Percentiles rank a stretch among this genome's conserved stretches.
phyloP scores from a whole-genome alignment of 35 echinoderm and acorn worm species.

The Ophiothrix spiculata region DNA sequence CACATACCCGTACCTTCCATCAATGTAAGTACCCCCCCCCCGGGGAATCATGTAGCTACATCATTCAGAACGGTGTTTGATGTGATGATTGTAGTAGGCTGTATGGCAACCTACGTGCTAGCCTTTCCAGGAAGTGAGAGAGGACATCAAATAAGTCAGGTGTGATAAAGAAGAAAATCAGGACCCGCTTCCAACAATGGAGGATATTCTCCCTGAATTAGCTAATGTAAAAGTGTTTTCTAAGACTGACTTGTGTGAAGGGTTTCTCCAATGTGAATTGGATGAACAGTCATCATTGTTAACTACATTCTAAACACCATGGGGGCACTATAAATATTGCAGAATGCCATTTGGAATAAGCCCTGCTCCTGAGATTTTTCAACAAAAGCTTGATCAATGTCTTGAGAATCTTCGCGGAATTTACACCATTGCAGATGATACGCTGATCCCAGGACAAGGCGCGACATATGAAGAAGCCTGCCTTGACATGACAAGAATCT shows the following conservation, averaged over 20 bases:
- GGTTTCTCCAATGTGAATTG: conserved; percentile 52
- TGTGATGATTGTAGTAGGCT: too few species aligned
- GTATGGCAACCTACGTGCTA: too few species aligned
- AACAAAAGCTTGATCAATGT: conserved; percentile 45
- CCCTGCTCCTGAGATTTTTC: conserved; percentile 44
- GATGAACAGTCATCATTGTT: conserved; percentile 23
- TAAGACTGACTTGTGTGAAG: conserved; percentile 43
- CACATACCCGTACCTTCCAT: too few species aligned
- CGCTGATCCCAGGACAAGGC: conserved; percentile 35
- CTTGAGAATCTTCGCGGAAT: conserved; percentile 42
- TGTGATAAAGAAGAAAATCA: too few species aligned
- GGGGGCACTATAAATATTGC: conserved; percentile 22
- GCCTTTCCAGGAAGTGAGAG: too few species aligned
- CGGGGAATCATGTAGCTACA: too few species aligned
- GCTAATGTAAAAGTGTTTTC: conserved; percentile 30
- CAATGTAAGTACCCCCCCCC: too few species aligned
- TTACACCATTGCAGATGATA: conserved; percentile 41
- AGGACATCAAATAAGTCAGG: too few species aligned
- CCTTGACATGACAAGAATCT: conserved; percentile 21
- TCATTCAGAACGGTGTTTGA: too few species aligned
- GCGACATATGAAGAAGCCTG: conserved; percentile 42
- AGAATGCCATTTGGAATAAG: conserved; percentile 28
- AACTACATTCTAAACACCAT: conserved; percentile 54
- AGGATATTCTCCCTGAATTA: neutral
- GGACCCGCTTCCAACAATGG: neutral